Evolutionary conservation across 1,140 invertebrate species (phyloP).

Genomic region (Dendroctonus valens): DNA sequence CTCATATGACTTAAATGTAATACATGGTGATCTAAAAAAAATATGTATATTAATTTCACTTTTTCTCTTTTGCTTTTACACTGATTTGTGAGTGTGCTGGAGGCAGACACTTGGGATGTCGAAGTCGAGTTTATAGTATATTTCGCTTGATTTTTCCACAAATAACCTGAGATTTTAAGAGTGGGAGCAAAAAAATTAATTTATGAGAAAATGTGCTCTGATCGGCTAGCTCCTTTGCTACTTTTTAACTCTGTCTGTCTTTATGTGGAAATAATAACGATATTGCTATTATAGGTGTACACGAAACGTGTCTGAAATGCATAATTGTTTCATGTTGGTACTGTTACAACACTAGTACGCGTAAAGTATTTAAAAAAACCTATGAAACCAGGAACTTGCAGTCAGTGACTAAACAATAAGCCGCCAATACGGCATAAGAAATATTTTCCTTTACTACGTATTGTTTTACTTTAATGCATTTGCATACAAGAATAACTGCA

Average conservation of each 20-base stretch:
- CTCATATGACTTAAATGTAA: neutral
- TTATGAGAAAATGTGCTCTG: no score
- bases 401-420: slow-evolving; percentile 14
- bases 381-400: slow-evolving; percentile 14
- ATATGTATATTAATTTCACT: no score
- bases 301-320: slow-evolving; percentile 13
- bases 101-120: no score
- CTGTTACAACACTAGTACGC: slow-evolving; percentile 23
- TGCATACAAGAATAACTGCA: no score
- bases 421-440: neutral
- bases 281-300: slow-evolving; percentile 22
- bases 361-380: slow-evolving; percentile 21
- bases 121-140: no score
- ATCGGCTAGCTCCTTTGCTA: no score
- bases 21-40: no score
- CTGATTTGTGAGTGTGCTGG: no score
- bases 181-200: no score
- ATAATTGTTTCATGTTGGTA: slow-evolving; percentile 5
- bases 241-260: slow-evolving; percentile 5
- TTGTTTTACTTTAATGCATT: neutral
- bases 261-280: slow-evolving; percentile 20
- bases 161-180: no score
- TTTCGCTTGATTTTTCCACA: no score
- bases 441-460: slow-evolving; percentile 1
- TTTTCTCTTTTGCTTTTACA: no score